Percentiles rank a stretch among this genome's conserved stretches.
Evolutionary conservation across 2,113 vertebrate genomes (phyloP).

Genomic region (Paralichthys olivaceus): DNA sequence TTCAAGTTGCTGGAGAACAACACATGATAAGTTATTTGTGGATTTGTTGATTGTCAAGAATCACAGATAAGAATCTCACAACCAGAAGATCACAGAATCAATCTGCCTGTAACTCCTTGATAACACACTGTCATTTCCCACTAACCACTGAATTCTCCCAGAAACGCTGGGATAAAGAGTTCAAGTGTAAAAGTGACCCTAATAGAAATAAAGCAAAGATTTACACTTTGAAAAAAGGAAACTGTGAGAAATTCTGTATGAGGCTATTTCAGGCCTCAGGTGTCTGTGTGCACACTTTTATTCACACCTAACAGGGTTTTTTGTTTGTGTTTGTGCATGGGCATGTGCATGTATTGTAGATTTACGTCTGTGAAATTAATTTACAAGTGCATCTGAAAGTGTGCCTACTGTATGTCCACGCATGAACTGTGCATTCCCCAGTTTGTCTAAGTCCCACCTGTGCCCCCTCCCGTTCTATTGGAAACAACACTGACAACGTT

Average conservation of each 20-base stretch:
- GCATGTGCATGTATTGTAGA: conserved; percentile 6
- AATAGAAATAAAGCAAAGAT: too few relatives aligned
- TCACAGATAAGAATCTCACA: too few relatives aligned
- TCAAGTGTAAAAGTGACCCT: background rate
- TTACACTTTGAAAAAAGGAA: too few relatives aligned
- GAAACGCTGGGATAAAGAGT: background rate
- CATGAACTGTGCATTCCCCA: conserved; percentile 13
- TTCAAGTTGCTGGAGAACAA: too few relatives aligned
- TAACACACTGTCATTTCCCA: background rate
- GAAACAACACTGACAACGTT: conserved; percentile 38
- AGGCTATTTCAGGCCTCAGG: background rate
- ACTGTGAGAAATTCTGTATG: background rate
- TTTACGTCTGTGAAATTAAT: background rate
- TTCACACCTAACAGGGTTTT: too few relatives aligned
- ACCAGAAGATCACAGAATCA: too few relatives aligned
- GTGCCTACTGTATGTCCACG: background rate
- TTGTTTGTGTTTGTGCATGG: background rate
- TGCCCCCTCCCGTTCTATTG: conserved; percentile 46
- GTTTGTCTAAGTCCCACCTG: conserved; percentile 61
- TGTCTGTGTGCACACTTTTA: background rate
- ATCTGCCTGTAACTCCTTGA: background rate
- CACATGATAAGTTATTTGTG: too few relatives aligned
- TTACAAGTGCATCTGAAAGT: conserved; percentile 34
- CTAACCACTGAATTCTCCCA: background rate
- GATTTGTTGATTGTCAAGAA: too few relatives aligned